Evolutionary conservation across 2,888 invertebrate species (phyloP), one percentile per base, ranked within the genome.

Genomic region (Torymus auratus): DNA sequence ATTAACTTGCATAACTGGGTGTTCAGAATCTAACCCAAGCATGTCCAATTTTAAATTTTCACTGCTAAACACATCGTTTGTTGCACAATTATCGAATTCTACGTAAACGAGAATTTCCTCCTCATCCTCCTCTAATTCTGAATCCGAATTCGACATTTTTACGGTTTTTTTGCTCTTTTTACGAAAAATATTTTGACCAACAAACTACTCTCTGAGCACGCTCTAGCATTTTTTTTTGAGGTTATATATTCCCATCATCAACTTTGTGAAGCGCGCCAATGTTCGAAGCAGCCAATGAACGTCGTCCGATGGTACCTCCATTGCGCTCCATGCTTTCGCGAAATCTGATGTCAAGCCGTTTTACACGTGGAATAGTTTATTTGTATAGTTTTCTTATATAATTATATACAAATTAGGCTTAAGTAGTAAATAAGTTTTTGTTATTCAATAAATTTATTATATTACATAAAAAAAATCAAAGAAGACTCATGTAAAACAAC

Each of bases 1-100:
- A 90, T 94, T 94, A 85, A 95, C 91, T 90, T 95, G 94, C 84
- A 95, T 92, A 82, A 95, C 91, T 12, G 95, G 95, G 86, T 92
- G 92, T 81, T 93, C 93, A 17, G 92, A 92, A 84, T 94, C 93
- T 68, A 94, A 89, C 1, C 94, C 95, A 82, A 95, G 92, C 84
- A 93, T 91, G 89, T 93, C 82, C 90, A 93, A 88, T 87, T 93
- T 92, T 62, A 93, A 89, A 84, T 92, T 92, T 84, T 92, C 91
- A 83, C 92, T 92, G 81, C 91, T 91, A 82, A 93, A 92, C 28
- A 92, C 91, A 83, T 92, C 88, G 69, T 88, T 88, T 17, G 85
- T 84, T 20, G 89, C 90, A 83, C 91, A 91, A 68, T 93, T 92
- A 85, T 93, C 92, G 85, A 94, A 93, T 87, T 94, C 93, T 2